These are phyloP conservation scores for Callyntrura guangdongensis DNA, from an alignment of 2,888 invertebrate species.

Conservation along the genomic window DNA sequence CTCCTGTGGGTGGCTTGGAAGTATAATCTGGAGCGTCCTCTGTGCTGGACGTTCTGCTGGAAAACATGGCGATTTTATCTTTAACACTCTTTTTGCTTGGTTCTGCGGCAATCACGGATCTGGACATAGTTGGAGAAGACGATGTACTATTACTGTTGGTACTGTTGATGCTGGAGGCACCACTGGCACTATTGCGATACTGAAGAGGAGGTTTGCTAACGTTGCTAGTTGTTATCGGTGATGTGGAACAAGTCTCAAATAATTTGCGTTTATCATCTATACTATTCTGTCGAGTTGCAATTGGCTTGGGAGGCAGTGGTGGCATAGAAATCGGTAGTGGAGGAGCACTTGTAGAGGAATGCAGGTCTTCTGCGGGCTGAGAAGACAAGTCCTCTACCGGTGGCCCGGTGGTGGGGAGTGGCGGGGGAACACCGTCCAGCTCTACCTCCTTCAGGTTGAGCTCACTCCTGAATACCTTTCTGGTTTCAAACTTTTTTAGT, in stretches of 20 bases:
- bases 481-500: slow-evolving; percentile 76
- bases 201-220: slow-evolving; percentile 49
- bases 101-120: slow-evolving; percentile 87
- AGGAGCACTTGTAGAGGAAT: slow-evolving; percentile 82
- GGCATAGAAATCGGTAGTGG: slow-evolving; percentile 86
- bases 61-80: slow-evolving; percentile 96
- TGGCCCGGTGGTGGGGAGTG: slow-evolving; percentile 82
- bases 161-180: slow-evolving; percentile 60
- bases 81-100: slow-evolving; percentile 93
- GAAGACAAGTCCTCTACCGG: slow-evolving; percentile 82
- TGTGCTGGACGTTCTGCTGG: slow-evolving; percentile 86
- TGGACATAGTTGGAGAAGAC: slow-evolving; percentile 64
- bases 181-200: slow-evolving; percentile 64
- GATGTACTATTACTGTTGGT: slow-evolving; percentile 62
- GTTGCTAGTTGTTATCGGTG: background rate
- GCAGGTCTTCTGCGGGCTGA: slow-evolving; percentile 56
- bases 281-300: slow-evolving; percentile 78
- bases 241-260: slow-evolving; percentile 70
- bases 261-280: slow-evolving; percentile 83
- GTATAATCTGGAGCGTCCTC: slow-evolving; percentile 78
- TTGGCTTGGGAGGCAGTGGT: slow-evolving; percentile 85
- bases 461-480: slow-evolving; percentile 81
- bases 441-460: slow-evolving; percentile 78
- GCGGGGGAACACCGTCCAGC: slow-evolving; percentile 79
- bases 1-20: slow-evolving; percentile 65